Evolutionary conservation across 2,797 vertebrate genomes (phyloP), one percentile per base, ranked within the genome.

Genomic region (Capromys pilorides): DNA sequence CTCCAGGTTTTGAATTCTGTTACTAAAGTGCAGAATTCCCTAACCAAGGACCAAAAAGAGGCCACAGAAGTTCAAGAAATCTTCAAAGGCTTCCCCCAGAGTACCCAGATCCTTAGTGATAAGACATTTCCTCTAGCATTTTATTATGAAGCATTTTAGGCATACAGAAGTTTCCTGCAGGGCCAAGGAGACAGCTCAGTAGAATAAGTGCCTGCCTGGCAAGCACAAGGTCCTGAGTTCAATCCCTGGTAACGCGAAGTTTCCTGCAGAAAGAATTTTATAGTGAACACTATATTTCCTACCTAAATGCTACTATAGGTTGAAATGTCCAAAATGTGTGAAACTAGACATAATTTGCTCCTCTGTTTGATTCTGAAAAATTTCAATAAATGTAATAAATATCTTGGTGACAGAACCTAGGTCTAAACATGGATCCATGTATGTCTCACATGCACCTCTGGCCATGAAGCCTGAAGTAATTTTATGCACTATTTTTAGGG

Each of bases 1-100:
- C 26, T 26, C 36, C 75, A 51, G n/a, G 57, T 66, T 13, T 41
- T 64, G 57, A 59, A 90, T 45, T 24, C 24, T 10, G 24, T 39
- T 51, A 36, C 51, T 64, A 31, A 21, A 14, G 39, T 10, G 2
- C 24, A 83, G 57, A 64, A 45, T 79, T 88, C 77, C 80, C 67
- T 62, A 49, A 6, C 7, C 10, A 86, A 86, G 80, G 62, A 39
- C 28, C 3, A 21, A 64, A 18, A 73, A 39, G 21, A 12, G 36
- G 59, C 13, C 36, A n/a, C 59, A 19, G 33, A 26, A 82, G 81
- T 21, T 92, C 24, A 61, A 22, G n/a, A 86, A 73, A 78, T 84
- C 91, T 79, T 80, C 62, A 79, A 94, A 66, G 93, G 19, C 16
- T 84, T 64, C 45, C 81, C 57, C 57, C 9, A 67, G 83, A 57